Percentiles rank a stretch among this genome's conserved stretches.
These are phyloP conservation scores for Notothenia rossii DNA, from an alignment of 2,113 vertebrate species.

Conservation along the genomic window DNA sequence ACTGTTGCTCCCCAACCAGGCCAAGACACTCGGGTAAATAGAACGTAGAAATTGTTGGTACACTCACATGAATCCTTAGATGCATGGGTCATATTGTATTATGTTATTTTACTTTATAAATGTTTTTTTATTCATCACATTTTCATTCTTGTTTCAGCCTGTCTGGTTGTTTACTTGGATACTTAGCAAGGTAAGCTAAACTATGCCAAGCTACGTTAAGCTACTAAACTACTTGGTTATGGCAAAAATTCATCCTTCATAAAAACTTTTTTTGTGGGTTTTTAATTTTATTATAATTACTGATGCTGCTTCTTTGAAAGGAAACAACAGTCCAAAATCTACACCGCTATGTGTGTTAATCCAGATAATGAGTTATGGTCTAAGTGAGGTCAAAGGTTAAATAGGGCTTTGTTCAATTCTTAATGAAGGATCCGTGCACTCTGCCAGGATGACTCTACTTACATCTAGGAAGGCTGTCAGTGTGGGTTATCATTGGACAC, in stretches of 20 bases:
- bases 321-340: neutral
- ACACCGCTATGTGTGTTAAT: conserved; percentile 60
- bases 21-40: neutral
- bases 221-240: neutral
- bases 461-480: conserved; percentile 5
- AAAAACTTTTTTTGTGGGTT: neutral
- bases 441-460: conserved; percentile 33
- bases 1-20: conserved; percentile 5
- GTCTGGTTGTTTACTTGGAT: neutral
- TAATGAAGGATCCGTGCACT: conserved; percentile 65
- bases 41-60: neutral
- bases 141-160: neutral
- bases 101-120: too few species aligned
- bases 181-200: neutral
- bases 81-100: neutral
- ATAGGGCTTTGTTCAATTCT: conserved; percentile 63
- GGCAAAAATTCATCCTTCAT: neutral
- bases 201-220: neutral
- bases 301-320: neutral
- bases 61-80: neutral
- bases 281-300: neutral
- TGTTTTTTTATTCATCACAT: too few species aligned
- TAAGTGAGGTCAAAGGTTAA: conserved; percentile 67
- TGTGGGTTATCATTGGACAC: conserved; percentile 33
- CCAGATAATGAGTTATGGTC: conserved; percentile 58